These are phyloP conservation scores for Lutjanus erythropterus DNA, from an alignment of 2,113 vertebrate species.

Conservation along the genomic window DNA sequence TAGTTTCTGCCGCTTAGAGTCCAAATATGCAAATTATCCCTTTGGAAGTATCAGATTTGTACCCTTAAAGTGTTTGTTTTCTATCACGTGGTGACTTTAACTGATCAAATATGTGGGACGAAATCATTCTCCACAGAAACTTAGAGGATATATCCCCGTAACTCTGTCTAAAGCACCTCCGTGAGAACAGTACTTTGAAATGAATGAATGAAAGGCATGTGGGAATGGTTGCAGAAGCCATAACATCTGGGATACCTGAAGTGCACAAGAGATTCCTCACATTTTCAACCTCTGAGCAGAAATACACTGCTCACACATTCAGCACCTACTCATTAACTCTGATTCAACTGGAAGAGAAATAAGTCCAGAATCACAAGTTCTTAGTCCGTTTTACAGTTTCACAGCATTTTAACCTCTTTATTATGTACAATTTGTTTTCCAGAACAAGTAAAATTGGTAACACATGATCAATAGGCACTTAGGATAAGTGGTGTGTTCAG, in stretches of 20 bases:
- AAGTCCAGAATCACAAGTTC: not conserved
- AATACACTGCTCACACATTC: slow-evolving; percentile 24
- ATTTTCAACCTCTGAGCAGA: slow-evolving; percentile 31
- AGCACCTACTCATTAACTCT: slow-evolving; percentile 8
- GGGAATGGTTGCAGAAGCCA: slow-evolving; percentile 17
- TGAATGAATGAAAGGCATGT: slow-evolving; percentile 13
- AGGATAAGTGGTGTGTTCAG: not conserved
- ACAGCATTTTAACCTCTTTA: not conserved
- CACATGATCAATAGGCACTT: not conserved
- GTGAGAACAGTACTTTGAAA: not conserved
- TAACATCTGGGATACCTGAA: slow-evolving; percentile 17
- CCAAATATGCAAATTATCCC: slow-evolving; percentile 38
- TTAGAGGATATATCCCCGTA: not conserved
- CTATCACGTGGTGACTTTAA: not conserved
- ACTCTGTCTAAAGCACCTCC: not conserved
- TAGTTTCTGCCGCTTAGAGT: slow-evolving; percentile 47
- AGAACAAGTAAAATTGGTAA: not conserved
- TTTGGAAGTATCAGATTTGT: not conserved
- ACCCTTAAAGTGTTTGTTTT: not conserved
- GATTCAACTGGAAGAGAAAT: not conserved
- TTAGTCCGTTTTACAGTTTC: not conserved
- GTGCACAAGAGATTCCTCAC: slow-evolving; percentile 46
- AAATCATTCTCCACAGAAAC: not conserved
- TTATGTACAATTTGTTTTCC: not conserved
- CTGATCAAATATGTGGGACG: not conserved